These are phyloP conservation scores for Sebastes taczanowskii DNA, from an alignment of 2,797 vertebrate genomes.

Conservation along the genomic window DNA sequence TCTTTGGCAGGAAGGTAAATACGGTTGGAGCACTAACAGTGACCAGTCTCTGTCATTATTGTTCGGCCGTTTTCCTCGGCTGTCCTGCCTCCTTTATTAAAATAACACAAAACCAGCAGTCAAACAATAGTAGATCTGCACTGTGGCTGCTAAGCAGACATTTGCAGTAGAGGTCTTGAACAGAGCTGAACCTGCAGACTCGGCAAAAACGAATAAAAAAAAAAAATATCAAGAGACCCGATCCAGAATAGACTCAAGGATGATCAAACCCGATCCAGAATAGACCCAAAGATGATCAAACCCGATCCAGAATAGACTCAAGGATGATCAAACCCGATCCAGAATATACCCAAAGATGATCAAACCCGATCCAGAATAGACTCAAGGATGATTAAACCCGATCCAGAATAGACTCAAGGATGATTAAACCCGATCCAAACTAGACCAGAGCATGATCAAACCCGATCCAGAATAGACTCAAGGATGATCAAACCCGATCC, in stretches of 20 bases:
- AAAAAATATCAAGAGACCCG: background rate
- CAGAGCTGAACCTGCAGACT: background rate
- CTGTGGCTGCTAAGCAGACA: background rate
- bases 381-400: rapidly evolving
- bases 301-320: rapidly evolving
- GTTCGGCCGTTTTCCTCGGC: background rate
- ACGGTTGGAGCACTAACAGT: background rate
- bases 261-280: no score
- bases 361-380: no score
- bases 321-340: no score
- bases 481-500: no score
- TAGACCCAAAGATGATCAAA: background rate
- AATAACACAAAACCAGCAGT: background rate
- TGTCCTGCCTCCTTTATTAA: background rate
- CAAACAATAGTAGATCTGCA: background rate
- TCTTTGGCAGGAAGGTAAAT: slow-evolving; percentile 22
- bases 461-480: no score
- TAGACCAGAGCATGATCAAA: no score
- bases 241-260: background rate
- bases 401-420: rapidly evolving
- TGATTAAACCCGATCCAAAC: no score
- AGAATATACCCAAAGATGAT: rapidly evolving
- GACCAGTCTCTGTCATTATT: background rate
- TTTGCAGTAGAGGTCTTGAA: background rate
- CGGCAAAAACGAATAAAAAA: rapidly evolving